phyloP scores from a whole-genome alignment of 2,113 vertebrate species.

The Alectura lathami region DNA sequence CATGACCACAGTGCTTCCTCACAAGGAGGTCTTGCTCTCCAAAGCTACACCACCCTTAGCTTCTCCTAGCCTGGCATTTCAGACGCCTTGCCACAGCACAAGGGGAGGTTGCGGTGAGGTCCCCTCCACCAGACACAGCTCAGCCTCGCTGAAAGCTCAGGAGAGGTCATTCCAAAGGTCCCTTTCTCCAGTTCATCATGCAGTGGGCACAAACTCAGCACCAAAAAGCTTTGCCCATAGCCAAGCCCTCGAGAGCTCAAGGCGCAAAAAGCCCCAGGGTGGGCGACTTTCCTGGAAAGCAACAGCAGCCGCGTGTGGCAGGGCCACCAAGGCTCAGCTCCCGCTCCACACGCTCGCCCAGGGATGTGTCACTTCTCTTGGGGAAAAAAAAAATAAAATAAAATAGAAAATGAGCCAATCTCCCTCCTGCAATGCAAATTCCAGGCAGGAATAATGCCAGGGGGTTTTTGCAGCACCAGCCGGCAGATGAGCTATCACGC shows the following conservation, averaged over 20 bases:
- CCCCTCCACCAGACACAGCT: not conserved
- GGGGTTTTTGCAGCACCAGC: constrained; percentile 30
- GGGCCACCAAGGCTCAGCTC: not conserved
- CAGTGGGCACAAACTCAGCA: not conserved
- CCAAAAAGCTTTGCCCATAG: not conserved
- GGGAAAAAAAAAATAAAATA: not conserved
- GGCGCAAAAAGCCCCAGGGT: not conserved
- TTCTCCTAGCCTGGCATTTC: not conserved
- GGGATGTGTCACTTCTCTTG: constrained; percentile 20
- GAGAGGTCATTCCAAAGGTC: not conserved
- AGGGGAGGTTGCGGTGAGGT: not conserved
- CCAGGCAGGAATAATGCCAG: constrained; percentile 6
- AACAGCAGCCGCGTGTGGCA: not conserved
- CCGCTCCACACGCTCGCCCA: not conserved
- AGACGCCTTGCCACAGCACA: not conserved
- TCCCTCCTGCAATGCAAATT: constrained; percentile 58
- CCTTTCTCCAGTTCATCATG: not conserved
- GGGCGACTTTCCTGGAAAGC: constrained; percentile 17
- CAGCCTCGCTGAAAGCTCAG: not conserved
- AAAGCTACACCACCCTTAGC: not conserved
- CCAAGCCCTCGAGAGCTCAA: not conserved
- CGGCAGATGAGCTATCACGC: constrained; percentile 20
- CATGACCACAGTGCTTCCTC: not conserved
- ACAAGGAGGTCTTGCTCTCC: not conserved
- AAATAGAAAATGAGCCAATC: not conserved